These are phyloP conservation scores for Lagenorhynchus albirostris DNA, from an alignment of 2,113 vertebrate species.

Conservation along the genomic window DNA sequence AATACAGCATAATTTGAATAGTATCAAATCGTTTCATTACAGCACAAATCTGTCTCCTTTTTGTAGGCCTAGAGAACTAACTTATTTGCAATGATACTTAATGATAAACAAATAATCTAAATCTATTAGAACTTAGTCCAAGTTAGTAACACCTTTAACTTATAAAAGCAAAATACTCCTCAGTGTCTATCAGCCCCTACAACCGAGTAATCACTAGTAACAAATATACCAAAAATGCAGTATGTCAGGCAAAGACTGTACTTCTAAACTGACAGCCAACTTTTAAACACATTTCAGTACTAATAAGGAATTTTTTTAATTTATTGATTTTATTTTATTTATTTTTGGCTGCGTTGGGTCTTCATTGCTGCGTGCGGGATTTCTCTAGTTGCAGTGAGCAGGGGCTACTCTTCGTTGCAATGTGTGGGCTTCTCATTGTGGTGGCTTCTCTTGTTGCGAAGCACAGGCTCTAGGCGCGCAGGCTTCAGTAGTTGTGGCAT, in stretches of 20 bases:
- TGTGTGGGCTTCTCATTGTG: no score
- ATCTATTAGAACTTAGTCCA: background rate
- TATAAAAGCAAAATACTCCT: background rate
- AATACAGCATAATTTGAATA: background rate
- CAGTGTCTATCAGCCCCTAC: background rate
- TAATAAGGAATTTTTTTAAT: background rate
- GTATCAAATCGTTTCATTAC: background rate
- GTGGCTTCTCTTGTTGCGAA: no score
- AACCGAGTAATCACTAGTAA: background rate
- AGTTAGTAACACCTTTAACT: background rate
- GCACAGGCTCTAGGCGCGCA: no score
- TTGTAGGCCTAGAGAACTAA: background rate
- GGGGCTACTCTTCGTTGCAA: no score
- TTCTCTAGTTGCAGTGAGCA: no score
- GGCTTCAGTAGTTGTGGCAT: no score
- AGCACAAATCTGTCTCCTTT: background rate
- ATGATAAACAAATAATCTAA: background rate
- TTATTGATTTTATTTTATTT: no score
- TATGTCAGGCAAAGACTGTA: background rate
- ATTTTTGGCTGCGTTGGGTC: no score
- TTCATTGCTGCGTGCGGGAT: no score
- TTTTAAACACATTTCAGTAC: background rate
- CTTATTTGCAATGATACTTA: conserved; percentile 18
- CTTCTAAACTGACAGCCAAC: background rate
- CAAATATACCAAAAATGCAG: background rate